phyloP scores from a whole-genome alignment of 2,888 invertebrate species.

The Ptilodon capucinus region DNA sequence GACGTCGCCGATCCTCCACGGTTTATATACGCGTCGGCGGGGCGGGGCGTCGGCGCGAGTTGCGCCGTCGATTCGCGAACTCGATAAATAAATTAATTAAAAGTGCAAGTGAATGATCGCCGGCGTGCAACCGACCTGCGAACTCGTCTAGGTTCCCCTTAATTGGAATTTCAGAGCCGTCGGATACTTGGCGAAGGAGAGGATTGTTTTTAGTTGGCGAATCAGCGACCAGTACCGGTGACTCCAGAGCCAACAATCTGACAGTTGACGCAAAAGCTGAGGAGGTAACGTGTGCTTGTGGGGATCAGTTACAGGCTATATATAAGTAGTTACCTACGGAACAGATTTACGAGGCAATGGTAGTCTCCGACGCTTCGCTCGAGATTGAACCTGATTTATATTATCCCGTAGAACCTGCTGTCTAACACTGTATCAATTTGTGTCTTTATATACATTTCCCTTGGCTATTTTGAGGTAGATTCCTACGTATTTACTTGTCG shows the following conservation, averaged over 20 bases:
- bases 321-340: too few species aligned
- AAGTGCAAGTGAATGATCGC: conserved; percentile 82
- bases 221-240: conserved; percentile 29
- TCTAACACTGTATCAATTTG: conserved; percentile 35
- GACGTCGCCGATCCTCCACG: conserved; percentile 61
- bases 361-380: conserved; percentile 37
- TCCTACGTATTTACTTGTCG: too few species aligned
- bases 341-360: conserved; percentile 44
- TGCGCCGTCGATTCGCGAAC: conserved; percentile 81
- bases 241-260: not conserved
- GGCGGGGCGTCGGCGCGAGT: conserved; percentile 75
- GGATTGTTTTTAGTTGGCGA: conserved; percentile 56
- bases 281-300: not conserved
- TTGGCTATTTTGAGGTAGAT: not conserved
- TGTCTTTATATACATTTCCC: conserved; percentile 9
- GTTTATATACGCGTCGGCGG: conserved; percentile 71
- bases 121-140: conserved; percentile 69
- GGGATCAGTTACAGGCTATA: too few species aligned
- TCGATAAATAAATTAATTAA: conserved; percentile 84
- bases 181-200: conserved; percentile 49
- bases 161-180: conserved; percentile 72
- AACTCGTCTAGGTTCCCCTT: conserved; percentile 66
- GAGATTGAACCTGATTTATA: conserved; percentile 51
- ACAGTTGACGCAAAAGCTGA: not conserved
- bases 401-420: conserved; percentile 35